Base-by-base conservation (phyloP, 1,140 invertebrate species). In the Cotesia chilonis region DNA sequence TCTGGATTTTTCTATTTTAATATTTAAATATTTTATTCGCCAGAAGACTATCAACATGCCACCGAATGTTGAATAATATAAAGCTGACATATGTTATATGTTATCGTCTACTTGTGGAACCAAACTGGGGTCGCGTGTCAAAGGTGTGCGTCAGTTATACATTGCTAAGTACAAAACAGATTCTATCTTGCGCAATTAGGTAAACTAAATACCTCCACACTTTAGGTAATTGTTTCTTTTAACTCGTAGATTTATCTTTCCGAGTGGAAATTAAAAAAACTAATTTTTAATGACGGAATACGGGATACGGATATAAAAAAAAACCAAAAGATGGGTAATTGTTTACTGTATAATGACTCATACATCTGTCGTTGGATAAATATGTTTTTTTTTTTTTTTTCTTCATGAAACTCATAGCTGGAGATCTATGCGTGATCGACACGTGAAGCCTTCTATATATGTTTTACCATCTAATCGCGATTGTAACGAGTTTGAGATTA, bases 141-240 rank as follows among this genome's bases (percentile, higher is more conserved):
- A 79, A 80, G 77, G 73, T 72, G 77, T 10, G 41, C 79, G 78
- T 79, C 76, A 78, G 75, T 73, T 77, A 75, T 51, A 51, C 74
- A 72, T 57, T 68, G 69, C 55, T 47, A 28, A 66, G 59, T 37
- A 17, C 6, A 7, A 20, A n/a, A 35, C 37, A 64, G 51, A 28
- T 17, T 38, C 14, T 38, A 36, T 54, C 72, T 75, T 57, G 68
- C 71, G 76, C 78, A 83, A 82, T 82, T 83, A 83, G 79, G 71
- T 66, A 73, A 71, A 79, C 82, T 83, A 83, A 83, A 83, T 80
- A 77, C 79, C 78, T 76, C 78, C 77, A 81, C 81, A 83, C 81
- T 84, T 83, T 79, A 77, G 71, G 74, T 79, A 81, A 83, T 83
- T 79, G 79, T 73, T 78, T 60, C 73, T 47, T 47, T 47, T 10